Base-by-base conservation (phyloP, 2,797 vertebrate genomes). In the Etheostoma perlongum region DNA sequence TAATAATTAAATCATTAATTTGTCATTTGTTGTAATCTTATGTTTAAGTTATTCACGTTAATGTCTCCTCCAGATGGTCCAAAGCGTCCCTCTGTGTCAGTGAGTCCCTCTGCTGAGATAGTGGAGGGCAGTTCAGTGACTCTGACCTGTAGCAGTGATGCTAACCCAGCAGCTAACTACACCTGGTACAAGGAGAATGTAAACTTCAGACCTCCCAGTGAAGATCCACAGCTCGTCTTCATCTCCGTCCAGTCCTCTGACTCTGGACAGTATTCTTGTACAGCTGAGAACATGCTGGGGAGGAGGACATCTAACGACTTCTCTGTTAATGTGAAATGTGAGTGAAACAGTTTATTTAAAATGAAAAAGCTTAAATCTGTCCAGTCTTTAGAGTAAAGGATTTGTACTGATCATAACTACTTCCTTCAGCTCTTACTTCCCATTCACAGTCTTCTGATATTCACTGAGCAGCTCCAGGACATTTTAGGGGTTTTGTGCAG, bases 251-350 rank as follows among this genome's bases (percentile, higher is more conserved):
- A n/a, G 15, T 8, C 60, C 49, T 66, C 62, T 18, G 66, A 81
- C 59, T 76, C 64, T 27, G 85, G 81, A 78, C 1, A 36, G 10
- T 89, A 86, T 78, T 33, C 42, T 48, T 89, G 89, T 55, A 11
- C 6, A 52, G 80, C 77, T 59, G 44, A 70, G 25, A 90, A 84
- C 18, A 0, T 36, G 1, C 63, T 82, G 25, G 57, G 78, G 5
- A 12, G 0, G 9, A 48, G 0, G 0, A 33, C 0, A 7, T 75
- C 76, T 59, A 1, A 30, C 5, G 0, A 1, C 4, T 8, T 74
- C 61, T 0, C 0, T 4, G 18, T 77, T n/a, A 0, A 68, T 23
- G 79, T 86, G 8, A 76, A 44, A 68, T 81, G 86, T 88, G 59
- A 81, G 84, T 84, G 7, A 59, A 59, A 58, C 9, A 36, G 36